Conservation (phyloP, 2,113 vertebrate genomes). For the Clarias batrachus region DNA sequence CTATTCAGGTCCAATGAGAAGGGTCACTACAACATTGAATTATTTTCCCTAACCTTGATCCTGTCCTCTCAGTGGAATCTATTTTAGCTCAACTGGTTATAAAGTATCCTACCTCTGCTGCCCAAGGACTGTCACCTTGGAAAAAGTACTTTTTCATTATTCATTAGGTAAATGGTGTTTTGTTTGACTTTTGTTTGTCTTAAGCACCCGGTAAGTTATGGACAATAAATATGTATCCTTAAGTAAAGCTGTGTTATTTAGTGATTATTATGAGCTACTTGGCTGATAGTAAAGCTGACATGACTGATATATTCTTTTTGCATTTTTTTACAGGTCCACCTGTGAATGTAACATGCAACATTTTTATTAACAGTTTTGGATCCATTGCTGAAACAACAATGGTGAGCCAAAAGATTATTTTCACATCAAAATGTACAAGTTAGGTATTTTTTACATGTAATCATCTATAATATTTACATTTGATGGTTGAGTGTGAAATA, state of each 20-base stretch:
- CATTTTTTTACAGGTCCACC: slow-evolving; percentile 81
- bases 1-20: slow-evolving; percentile 51
- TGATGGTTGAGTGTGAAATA: not conserved
- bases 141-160: not conserved
- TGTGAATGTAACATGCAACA: slow-evolving; percentile 98
- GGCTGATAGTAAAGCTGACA: not conserved
- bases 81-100: slow-evolving; percentile 26
- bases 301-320: slow-evolving; percentile 42
- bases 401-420: slow-evolving; percentile 75
- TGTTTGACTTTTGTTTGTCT: slow-evolving; percentile 10
- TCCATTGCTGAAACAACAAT: slow-evolving; percentile 98
- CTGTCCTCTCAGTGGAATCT: slow-evolving; percentile 52
- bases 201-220: slow-evolving; percentile 41
- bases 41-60: slow-evolving; percentile 60
- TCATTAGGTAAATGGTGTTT: not conserved
- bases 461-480: not conserved
- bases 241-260: slow-evolving; percentile 16
- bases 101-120: slow-evolving; percentile 3
- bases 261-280: slow-evolving; percentile 19
- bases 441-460: not conserved
- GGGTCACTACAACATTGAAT: slow-evolving; percentile 39
- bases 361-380: slow-evolving; percentile 99
- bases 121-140: slow-evolving; percentile 24
- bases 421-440: not conserved
- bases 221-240: not conserved